phyloP scores from a whole-genome alignment of 2,797 vertebrate genomes.

The Lerista edwardsae region DNA sequence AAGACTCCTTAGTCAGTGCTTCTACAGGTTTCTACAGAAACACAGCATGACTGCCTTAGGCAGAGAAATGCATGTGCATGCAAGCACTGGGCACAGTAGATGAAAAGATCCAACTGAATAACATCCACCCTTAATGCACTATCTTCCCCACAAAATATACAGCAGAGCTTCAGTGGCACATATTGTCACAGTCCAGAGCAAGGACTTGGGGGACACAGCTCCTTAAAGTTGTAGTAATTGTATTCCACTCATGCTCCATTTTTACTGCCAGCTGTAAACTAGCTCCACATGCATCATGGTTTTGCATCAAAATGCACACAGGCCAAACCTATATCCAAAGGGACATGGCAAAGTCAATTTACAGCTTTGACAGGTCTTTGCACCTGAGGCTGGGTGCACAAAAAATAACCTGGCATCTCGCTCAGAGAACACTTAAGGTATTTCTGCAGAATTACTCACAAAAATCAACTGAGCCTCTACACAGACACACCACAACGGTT shows the following conservation, averaged over 20 bases:
- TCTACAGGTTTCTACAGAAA: conserved; percentile 32
- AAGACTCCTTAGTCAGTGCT: conserved; percentile 20
- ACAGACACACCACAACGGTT: conserved; percentile 21
- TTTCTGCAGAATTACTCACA: conserved; percentile 35
- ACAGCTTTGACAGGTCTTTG: conserved; percentile 68
- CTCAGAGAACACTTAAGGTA: conserved; percentile 41
- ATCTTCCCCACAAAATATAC: conserved; percentile 69
- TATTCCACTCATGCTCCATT: conserved; percentile 76
- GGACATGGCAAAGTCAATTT: conserved; percentile 69
- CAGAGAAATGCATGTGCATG: not conserved
- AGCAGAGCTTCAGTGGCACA: conserved; percentile 63
- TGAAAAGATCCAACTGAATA: conserved; percentile 57
- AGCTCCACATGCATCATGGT: conserved; percentile 73
- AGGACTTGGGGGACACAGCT: conserved; percentile 74
- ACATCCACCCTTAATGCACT: conserved; percentile 61
- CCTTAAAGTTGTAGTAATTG: conserved; percentile 74
- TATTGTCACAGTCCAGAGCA: conserved; percentile 70
- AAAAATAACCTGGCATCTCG: conserved; percentile 59
- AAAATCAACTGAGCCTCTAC: conserved; percentile 27
- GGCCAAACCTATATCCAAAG: conserved; percentile 68
- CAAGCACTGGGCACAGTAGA: conserved; percentile 48
- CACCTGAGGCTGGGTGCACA: conserved; percentile 53
- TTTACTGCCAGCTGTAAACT: conserved; percentile 74
- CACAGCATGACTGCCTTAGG: conserved; percentile 29
- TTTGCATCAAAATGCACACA: conserved; percentile 74